Evolutionary conservation across 1,140 invertebrate species (phyloP).

Genomic region (Lasioglossum albipes): DNA sequence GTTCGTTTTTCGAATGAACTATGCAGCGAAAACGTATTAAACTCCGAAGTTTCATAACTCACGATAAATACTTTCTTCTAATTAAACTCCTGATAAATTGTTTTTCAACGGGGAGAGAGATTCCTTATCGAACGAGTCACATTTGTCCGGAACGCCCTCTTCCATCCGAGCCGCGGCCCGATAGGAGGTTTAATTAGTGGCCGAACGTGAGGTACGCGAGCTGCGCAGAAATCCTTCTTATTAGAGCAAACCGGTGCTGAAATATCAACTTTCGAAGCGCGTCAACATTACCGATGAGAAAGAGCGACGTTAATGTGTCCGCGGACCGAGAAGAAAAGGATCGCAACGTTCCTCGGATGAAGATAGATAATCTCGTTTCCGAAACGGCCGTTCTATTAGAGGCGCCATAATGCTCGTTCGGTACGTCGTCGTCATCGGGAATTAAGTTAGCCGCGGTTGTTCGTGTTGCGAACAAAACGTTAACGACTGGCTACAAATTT

Average conservation of each 20-base stretch:
- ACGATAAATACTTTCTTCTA: neutral
- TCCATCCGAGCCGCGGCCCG: neutral
- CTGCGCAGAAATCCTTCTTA: too few relatives aligned
- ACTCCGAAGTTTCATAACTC: neutral
- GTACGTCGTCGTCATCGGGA: neutral
- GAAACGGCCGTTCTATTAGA: neutral
- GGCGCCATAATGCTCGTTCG: slow-evolving; percentile 10
- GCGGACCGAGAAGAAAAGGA: neutral
- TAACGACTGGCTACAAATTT: neutral
- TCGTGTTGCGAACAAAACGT: neutral
- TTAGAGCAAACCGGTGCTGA: neutral
- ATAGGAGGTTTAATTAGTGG: neutral
- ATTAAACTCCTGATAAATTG: neutral
- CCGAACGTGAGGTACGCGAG: neutral
- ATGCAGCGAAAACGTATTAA: neutral
- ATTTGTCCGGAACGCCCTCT: neutral
- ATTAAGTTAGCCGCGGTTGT: neutral
- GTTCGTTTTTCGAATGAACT: too few relatives aligned
- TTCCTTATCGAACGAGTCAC: neutral
- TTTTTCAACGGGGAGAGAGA: neutral
- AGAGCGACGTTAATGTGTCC: neutral
- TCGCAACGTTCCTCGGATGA: too few relatives aligned
- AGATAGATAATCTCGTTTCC: neutral
- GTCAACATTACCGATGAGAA: neutral
- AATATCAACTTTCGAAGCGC: neutral